A percentile compares a stretch with the other conserved stretches of the same genome.
These are phyloP conservation scores for Odontamblyopus rebecca DNA, from an alignment of 2,797 vertebrate species.

Conservation along the genomic window DNA sequence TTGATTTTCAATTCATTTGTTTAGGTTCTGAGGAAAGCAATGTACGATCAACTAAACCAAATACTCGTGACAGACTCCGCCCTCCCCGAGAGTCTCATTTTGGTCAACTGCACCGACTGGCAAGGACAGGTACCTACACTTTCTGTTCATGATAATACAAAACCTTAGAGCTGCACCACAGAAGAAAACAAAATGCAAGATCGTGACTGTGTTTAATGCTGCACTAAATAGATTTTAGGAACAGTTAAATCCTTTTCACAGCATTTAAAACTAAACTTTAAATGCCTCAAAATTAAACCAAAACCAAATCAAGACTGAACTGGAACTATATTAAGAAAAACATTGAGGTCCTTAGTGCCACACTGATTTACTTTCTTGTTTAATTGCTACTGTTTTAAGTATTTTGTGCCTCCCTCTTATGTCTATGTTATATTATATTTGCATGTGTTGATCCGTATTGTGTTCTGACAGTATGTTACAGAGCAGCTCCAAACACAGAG, in stretches of 20 bases:
- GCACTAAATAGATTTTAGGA: no score
- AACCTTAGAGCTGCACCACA: neutral
- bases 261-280: no score
- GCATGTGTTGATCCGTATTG: neutral
- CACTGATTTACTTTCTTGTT: no score
- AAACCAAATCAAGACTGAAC: no score
- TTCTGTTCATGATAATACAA: conserved; percentile 1
- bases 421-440: neutral
- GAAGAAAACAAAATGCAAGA: neutral
- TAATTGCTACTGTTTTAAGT: no score
- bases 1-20: neutral
- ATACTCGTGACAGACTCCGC: conserved; percentile 89
- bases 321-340: neutral
- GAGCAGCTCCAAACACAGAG: conserved; percentile 92
- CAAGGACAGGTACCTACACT: conserved; percentile 88
- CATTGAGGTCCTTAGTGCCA: neutral
- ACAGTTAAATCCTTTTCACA: no score
- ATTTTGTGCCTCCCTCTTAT: neutral
- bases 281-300: no score
- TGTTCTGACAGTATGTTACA: conserved; percentile 82
- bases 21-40: conserved; percentile 86
- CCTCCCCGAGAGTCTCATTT: conserved; percentile 91
- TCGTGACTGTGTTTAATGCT: neutral
- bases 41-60: conserved; percentile 96
- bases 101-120: conserved; percentile 92